phyloP scores from a whole-genome alignment of 2,888 invertebrate genomes.

The Oeneis ivallda region DNA sequence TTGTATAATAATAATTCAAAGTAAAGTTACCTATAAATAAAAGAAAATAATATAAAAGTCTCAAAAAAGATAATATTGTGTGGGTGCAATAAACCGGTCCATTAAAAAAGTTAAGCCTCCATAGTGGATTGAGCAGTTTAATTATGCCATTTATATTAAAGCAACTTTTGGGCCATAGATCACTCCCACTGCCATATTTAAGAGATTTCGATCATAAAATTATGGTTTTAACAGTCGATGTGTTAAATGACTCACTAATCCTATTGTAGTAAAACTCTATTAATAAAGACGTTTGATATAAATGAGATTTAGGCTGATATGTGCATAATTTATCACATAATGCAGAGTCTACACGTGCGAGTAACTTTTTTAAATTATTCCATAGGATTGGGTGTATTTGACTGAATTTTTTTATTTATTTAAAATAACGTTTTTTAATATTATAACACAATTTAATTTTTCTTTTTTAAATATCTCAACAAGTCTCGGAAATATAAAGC shows the following conservation, averaged over 20 bases:
- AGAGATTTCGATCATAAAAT: conserved; percentile 27
- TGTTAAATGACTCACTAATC: conserved; percentile 31
- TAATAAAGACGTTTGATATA: conserved; percentile 27
- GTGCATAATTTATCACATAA: conserved; percentile 8
- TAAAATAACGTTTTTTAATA: no score
- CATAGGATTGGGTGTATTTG: no score
- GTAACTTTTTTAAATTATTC: not conserved
- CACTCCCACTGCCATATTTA: conserved; percentile 25
- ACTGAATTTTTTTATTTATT: no score
- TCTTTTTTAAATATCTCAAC: no score
- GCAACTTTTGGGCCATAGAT: conserved; percentile 24
- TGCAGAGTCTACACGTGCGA: not conserved
- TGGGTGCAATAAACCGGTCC: not conserved
- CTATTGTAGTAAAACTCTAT: conserved; percentile 31
- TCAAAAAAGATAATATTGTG: not conserved
- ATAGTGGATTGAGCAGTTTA: conserved; percentile 4
- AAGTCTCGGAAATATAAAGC: no score
- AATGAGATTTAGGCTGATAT: conserved; percentile 19
- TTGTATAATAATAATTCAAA: no score
- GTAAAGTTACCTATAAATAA: not conserved
- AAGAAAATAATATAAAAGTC: not conserved
- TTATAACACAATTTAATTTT: no score
- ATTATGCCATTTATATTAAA: conserved; percentile 15
- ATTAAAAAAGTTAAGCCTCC: not conserved
- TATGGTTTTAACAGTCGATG: conserved; percentile 20